phyloP scores from a whole-genome alignment of 1,140 invertebrate species.

The Rhopalosiphum maidis region DNA sequence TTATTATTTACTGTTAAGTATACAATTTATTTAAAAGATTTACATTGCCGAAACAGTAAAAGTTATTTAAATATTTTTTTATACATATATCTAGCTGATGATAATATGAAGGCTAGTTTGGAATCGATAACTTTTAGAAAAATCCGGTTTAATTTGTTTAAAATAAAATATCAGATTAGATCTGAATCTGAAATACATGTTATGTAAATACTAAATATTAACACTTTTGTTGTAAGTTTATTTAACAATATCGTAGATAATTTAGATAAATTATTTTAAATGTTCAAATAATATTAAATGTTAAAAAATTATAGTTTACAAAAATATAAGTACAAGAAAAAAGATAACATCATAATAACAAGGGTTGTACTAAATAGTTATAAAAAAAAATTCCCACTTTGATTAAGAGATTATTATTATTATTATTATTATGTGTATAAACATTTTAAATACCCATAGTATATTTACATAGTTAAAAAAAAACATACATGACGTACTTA shows the following conservation, averaged over 20 bases:
- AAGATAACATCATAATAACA: neutral
- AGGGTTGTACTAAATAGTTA: neutral
- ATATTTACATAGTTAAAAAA: neutral
- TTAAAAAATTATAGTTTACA: neutral
- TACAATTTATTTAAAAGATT: slow-evolving; percentile 1
- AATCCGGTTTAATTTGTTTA: slow-evolving; percentile 11
- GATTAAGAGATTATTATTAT: slow-evolving; percentile 6
- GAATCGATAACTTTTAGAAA: slow-evolving; percentile 6
- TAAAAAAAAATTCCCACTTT: slow-evolving; percentile 4
- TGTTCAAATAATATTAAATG: neutral
- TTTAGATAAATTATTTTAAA: slow-evolving; percentile 16
- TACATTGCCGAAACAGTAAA: neutral
- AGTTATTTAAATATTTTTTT: neutral
- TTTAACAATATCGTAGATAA: slow-evolving; percentile 10
- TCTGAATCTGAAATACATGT: neutral
- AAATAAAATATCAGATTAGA: neutral
- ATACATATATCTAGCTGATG: neutral
- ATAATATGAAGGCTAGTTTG: neutral
- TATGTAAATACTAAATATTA: neutral
- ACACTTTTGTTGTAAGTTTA: slow-evolving; percentile 4
- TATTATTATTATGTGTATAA: neutral
- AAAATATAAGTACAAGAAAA: neutral
- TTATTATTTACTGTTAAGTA: neutral
- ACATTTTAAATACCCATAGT: neutral
- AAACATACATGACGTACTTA: neutral